These are phyloP conservation scores for Micropoecilia bifurca DNA, from an alignment of 2,797 vertebrate genomes.

Conservation along the genomic window DNA sequence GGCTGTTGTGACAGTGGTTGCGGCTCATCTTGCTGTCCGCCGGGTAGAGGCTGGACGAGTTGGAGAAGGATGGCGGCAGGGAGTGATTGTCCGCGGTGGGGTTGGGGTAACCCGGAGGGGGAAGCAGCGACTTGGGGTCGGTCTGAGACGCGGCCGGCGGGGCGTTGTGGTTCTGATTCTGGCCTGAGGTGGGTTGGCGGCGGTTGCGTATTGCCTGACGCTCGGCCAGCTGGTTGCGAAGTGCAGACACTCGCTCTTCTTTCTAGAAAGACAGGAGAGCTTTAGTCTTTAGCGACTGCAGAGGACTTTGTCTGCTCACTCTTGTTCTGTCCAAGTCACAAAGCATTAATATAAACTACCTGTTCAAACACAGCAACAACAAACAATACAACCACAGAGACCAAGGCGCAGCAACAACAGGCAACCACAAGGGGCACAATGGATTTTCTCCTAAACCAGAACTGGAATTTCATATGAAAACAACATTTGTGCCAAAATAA, in stretches of 20 bases:
- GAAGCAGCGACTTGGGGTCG: constrained; percentile 83
- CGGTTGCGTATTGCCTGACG: constrained; percentile 91
- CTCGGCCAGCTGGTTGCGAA: constrained; percentile 91
- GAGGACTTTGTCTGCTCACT: background rate
- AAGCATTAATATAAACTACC: too few relatives aligned
- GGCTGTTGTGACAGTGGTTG: constrained; percentile 93
- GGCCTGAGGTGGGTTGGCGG: constrained; percentile 81
- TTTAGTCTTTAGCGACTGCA: background rate
- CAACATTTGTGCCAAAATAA: too few relatives aligned
- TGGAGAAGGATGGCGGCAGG: constrained; percentile 84
- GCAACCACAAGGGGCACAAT: too few relatives aligned
- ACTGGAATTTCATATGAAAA: too few relatives aligned
- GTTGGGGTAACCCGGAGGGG: constrained; percentile 82
- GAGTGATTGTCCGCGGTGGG: constrained; percentile 81
- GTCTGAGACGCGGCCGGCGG: constrained; percentile 74
- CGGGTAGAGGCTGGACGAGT: constrained; percentile 86
- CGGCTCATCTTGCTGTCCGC: constrained; percentile 88
- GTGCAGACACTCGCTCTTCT: constrained; percentile 90
- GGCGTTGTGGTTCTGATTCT: constrained; percentile 83
- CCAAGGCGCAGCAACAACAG: too few relatives aligned
- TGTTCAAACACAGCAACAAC: background rate
- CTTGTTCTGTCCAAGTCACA: background rate
- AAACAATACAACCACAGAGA: too few relatives aligned
- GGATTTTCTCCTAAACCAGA: too few relatives aligned
- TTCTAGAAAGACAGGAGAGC: constrained; percentile 78